These are phyloP conservation scores for Diachrysia chrysitis DNA, from an alignment of 2,888 invertebrate species.

Conservation along the genomic window DNA sequence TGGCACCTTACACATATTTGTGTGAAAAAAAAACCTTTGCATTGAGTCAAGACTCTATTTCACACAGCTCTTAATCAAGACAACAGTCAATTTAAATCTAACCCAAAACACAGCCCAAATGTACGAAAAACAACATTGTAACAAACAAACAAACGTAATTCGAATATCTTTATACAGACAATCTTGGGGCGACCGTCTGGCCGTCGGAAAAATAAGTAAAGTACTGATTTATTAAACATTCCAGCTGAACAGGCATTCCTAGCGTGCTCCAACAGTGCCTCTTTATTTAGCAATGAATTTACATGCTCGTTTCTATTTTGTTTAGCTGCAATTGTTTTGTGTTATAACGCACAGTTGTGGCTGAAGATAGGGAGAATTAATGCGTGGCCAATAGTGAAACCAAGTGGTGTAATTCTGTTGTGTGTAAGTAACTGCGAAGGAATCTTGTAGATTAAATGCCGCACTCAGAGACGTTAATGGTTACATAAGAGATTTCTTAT, in stretches of 20 bases:
- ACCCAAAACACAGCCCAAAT: constrained; percentile 5
- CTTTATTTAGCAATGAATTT: constrained; percentile 70
- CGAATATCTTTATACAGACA: constrained; percentile 50
- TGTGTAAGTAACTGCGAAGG: neutral
- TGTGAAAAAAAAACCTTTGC: too few species aligned
- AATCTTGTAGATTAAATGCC: neutral
- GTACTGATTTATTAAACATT: constrained; percentile 75
- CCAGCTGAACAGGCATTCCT: constrained; percentile 66
- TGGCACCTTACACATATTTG: too few species aligned
- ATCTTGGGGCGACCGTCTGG: constrained; percentile 46
- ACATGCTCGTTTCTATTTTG: constrained; percentile 39
- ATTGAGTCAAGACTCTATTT: neutral
- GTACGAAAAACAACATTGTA: constrained; percentile 38
- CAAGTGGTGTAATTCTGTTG: neutral
- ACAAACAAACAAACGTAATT: constrained; percentile 34
- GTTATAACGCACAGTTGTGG: neutral
- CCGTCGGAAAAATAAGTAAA: constrained; percentile 68
- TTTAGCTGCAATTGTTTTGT: constrained; percentile 40
- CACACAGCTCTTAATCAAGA: neutral
- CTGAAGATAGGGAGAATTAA: neutral
- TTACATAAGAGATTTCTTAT: too few species aligned
- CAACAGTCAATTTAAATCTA: constrained; percentile 24
- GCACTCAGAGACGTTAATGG: too few species aligned
- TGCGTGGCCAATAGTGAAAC: neutral
- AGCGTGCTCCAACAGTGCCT: constrained; percentile 63